Evolutionary conservation across 2,888 invertebrate species (phyloP), one percentile per base, ranked within the genome.

Genomic region (Perizoma affinitatum): DNA sequence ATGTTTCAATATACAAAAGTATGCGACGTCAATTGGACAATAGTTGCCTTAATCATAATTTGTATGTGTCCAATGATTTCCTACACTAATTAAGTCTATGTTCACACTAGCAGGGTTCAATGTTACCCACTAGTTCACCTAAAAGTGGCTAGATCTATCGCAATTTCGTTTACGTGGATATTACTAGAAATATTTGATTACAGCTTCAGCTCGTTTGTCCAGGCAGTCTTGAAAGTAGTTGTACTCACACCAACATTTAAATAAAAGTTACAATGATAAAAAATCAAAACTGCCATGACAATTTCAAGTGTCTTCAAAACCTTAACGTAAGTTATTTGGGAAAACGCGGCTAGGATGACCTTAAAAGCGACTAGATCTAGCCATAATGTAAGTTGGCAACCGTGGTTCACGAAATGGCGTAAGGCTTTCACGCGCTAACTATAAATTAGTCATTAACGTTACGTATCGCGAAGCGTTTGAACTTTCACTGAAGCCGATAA

Each of bases 1-100:
- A 54, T 22, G 40, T 45, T 34, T 11, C n/a, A 6, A n/a, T 41
- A 43, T 11, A 10, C 36, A 50, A 60, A 54, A 56, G 62, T 62
- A 38, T 38, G 63, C 68, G 58, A 61, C 65, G 69, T 66, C 66
- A 61, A 69, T 80, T 81, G 80, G 79, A 83, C 82, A 74, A 22
- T 72, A 66, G 73, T 77, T 74, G 74, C 70, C 82, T 83, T 80
- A 77, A 73, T 75, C 66, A 70, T 83, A 83, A 80, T 82, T 82
- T 81, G 84, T 84, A 80, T 78, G 75, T 74, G 80, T 78, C 82
- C 79, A 77, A 76, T 68, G 70, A 67, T 61, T 57, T 66, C 69
- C 73, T 79, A 79, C 44, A 42, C 78, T 80, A 78, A 72, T 80
- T 79, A 79, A 79, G 76, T 81, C 81, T 83, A 83, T 66, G 61